phyloP scores from a whole-genome alignment of 2,113 vertebrate genomes.

The Caretta caretta region DNA sequence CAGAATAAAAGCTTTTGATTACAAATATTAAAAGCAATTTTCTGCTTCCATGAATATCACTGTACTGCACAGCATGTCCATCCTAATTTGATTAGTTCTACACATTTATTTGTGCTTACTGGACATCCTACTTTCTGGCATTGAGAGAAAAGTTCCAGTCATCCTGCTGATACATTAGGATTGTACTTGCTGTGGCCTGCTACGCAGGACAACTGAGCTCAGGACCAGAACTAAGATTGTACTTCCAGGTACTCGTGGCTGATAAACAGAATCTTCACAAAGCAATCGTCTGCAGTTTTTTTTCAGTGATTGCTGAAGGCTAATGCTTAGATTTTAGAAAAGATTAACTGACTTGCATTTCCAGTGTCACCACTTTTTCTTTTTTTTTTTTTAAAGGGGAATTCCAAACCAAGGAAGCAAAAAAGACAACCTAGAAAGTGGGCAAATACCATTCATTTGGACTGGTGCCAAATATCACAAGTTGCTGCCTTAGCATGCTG shows the following conservation, averaged over 20 bases:
- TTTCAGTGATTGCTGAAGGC: slow-evolving; percentile 21
- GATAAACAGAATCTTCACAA: not conserved
- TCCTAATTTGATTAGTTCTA: slow-evolving; percentile 80
- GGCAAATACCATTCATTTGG: not conserved
- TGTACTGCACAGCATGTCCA: slow-evolving; percentile 75
- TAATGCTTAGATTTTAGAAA: slow-evolving; percentile 38
- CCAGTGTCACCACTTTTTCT: slow-evolving; percentile 39
- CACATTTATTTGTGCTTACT: slow-evolving; percentile 75
- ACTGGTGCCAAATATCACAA: slow-evolving; percentile 47
- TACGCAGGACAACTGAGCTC: slow-evolving; percentile 46
- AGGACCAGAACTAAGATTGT: slow-evolving; percentile 59
- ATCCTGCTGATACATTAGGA: slow-evolving; percentile 69
- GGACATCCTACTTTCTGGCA: slow-evolving; percentile 69
- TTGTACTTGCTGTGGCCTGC: slow-evolving; percentile 60
- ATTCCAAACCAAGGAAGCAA: slow-evolving; percentile 42
- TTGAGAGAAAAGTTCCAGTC: slow-evolving; percentile 63
- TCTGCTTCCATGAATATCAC: slow-evolving; percentile 76
- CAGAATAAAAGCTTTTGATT: slow-evolving; percentile 73
- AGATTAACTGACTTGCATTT: slow-evolving; percentile 62
- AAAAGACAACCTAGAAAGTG: slow-evolving; percentile 45
- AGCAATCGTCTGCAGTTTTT: slow-evolving; percentile 40
- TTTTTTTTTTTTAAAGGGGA: not conserved
- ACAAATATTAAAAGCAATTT: slow-evolving; percentile 77
- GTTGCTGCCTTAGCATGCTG: slow-evolving; percentile 15
- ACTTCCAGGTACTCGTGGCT: slow-evolving; percentile 11